Evolutionary conservation across 35 echinoderm and acorn worm genomes (phyloP), one percentile per base, ranked within the genome.

Genomic region (Amphiura filiformis): DNA sequence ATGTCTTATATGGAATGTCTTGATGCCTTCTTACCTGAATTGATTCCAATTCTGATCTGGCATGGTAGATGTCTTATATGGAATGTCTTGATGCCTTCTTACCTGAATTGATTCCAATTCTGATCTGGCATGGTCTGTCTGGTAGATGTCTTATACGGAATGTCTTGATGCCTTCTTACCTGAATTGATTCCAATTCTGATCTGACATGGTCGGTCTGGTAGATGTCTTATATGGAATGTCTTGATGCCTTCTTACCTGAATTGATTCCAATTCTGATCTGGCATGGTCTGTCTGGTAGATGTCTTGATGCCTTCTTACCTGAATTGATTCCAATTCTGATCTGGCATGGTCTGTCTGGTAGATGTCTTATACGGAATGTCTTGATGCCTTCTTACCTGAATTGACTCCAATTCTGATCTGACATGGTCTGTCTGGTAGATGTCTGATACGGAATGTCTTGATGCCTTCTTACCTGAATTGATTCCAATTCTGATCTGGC

Each of bases 261-360:
- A n/a, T n/a, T n/a, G n/a, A n/a, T n/a, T n/a, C n/a, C n/a, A n/a
- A n/a, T n/a, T 34, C 32, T 31, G 23, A n/a, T 1, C 11, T 78
- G 1, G 1, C 1, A 34, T 78, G 77, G 9, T 78, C 26, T 35
- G 36, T 52, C 23, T 18, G 77, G 23, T 14, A 78, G 20, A 17
- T 34, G 0, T 34, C 18, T 22, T 78, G 11, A 5, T 34, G 13
- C 37, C 3, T 22, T 22, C 44, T 83, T 91, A 97, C 95, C 91
- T 82, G 91, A 89, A 70, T 97, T 93, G 56, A 97, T 89, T 35
- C 95, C 95, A 39, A 97, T 90, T 52, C 95, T 86, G 42, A 97
- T 82, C 57, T 97, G 91, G 17, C 93, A 84, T 26, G 84, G 85
- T 75, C 61, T 70, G 13, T 87, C 95, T 0, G 86, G 90, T 35